Conservation (phyloP, 2,113 vertebrate species). For the Xyliphius kryptos region DNA sequence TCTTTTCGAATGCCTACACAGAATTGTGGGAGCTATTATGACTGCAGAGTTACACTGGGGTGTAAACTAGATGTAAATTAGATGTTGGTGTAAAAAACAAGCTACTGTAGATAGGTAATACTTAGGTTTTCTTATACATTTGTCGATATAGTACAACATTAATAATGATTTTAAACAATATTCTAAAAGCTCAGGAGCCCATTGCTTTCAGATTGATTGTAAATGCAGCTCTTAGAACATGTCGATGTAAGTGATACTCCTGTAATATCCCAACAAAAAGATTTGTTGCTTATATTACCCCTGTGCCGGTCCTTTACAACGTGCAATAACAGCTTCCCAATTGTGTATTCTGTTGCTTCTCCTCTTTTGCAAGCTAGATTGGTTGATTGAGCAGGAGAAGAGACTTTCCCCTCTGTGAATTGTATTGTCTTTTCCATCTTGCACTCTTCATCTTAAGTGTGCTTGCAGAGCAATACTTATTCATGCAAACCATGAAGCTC, state of each 20-base stretch:
- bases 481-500: slow-evolving; percentile 39
- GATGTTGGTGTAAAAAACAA: too few species aligned
- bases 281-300: slow-evolving; percentile 1
- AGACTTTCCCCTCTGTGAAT: slow-evolving; percentile 21
- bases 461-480: slow-evolving; percentile 37
- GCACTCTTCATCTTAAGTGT: slow-evolving; percentile 35
- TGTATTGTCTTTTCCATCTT: slow-evolving; percentile 32
- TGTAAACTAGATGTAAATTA: too few species aligned
- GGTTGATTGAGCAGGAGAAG: slow-evolving; percentile 25
- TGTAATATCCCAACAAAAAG: slow-evolving; percentile 5
- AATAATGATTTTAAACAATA: too few species aligned
- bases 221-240: background rate
- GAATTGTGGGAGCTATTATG: too few species aligned
- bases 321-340: slow-evolving; percentile 4
- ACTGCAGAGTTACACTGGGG: too few species aligned
- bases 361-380: slow-evolving; percentile 9
- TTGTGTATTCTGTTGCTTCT: slow-evolving; percentile 12
- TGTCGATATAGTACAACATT: too few species aligned
- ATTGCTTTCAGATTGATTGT: background rate
- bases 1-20: too few species aligned
- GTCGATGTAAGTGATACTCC: background rate
- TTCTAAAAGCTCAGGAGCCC: too few species aligned
- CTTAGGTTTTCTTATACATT: too few species aligned
- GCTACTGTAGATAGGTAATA: too few species aligned
- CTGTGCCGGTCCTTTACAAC: background rate